Evolutionary conservation across 23 tunicate species (phyloP).

Genomic region (Clavelina lepadiformis): DNA sequence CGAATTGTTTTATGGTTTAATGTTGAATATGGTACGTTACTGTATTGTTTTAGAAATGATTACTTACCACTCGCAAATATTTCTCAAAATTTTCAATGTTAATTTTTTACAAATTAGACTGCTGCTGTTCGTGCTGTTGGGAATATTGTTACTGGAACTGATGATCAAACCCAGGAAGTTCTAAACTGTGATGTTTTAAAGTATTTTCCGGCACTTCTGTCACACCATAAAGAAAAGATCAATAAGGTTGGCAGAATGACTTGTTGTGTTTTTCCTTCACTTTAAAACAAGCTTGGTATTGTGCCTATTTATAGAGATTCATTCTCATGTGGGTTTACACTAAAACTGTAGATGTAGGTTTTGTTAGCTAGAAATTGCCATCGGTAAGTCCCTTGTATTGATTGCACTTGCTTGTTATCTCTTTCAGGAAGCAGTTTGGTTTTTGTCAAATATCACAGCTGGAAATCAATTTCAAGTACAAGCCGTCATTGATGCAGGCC

Average conservation of each 20-base stretch:
- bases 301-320: not conserved
- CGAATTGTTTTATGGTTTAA: not conserved
- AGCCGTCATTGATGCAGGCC: slow-evolving; percentile 93
- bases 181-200: slow-evolving; percentile 82
- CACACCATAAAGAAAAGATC: slow-evolving; percentile 95
- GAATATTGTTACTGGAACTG: slow-evolving; percentile 96
- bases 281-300: too few species aligned
- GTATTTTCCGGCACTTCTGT: slow-evolving; percentile 88
- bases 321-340: not conserved
- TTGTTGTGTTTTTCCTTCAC: not conserved
- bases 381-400: too few species aligned
- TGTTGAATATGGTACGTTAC: not conserved
- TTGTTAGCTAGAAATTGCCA: too few species aligned
- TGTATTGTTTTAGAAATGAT: not conserved
- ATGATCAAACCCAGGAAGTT: slow-evolving; percentile 96
- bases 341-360: not conserved
- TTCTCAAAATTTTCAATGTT: not conserved
- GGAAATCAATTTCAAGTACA: slow-evolving; percentile 97
- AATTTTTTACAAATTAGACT: slow-evolving; percentile 37
- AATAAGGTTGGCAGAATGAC: slow-evolving; percentile 56
- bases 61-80: not conserved
- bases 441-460: slow-evolving; percentile 96
- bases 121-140: slow-evolving; percentile 99
- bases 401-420: too few species aligned
- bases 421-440: slow-evolving; percentile 97